Base-by-base conservation (phyloP, 2,888 invertebrate species). In the Drosophila trichaetosa region DNA sequence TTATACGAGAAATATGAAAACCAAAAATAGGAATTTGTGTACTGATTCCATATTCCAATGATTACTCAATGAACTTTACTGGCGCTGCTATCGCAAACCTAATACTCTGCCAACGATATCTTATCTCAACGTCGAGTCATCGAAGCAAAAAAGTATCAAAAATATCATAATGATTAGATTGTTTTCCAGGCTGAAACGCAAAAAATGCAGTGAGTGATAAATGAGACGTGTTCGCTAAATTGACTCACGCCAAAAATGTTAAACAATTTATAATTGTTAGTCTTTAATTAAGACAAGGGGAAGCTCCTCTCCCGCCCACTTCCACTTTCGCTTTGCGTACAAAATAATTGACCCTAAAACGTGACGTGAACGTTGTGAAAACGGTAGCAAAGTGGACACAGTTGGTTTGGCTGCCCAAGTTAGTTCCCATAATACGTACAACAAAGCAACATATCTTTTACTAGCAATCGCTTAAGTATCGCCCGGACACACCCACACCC, bases 381-480 rank as follows among this genome's bases (percentile, higher is more conserved):
- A 76, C 76, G 59, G 67, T 69, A 69, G 69, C 69, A 61, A 65
- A 33, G 34, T 48, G 52, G 51, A 31, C 46, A 29, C 31, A 21
- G 36, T 24, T 24, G 38, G 42, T 29, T 18, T 27, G 21, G 60
- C 54, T 60, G 46, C 38, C 38, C 69, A 59, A 62, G 46, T 42
- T 52, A 24, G 69, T 73, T 77, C 59, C 63, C 73, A 68, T 56
- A 77, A 69, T 42, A 40, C n/a, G 24, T n/a, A 36, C n/a, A 38
- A 76, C 69, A 67, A 66, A 72, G 69, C 63, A 69, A 66, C 63
- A 66, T 68, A 69, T 76, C 62, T 73, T 73, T 76, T 73, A 72
- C 72, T 73, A 77, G 82, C 80, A 82, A 80, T 85, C 89, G 75
- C 75, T 85, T 82, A 82, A 82, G 80, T 76, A 81, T 72, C 46